Base-by-base conservation (phyloP, 2,888 invertebrate genomes). In the Petrolisthes cinctipes region DNA sequence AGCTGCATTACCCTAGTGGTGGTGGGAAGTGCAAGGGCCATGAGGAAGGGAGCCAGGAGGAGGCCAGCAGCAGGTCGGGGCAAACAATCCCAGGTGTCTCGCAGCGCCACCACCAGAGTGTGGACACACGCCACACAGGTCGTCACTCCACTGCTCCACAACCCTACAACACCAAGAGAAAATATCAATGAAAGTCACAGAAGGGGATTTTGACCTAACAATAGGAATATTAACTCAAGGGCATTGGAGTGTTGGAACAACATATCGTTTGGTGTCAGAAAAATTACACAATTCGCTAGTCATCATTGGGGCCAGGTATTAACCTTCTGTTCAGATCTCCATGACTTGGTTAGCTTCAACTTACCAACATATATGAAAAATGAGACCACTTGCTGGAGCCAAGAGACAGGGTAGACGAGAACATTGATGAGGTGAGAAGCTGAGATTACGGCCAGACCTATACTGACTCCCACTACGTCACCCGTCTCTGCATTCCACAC, bases 81-180 rank as follows among this genome's bases (percentile, higher is more conserved):
- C 17, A 88, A 23, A 53, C 87, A 88, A 53, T 88, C 87, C 79
- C 87, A 80, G 20, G 81, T 61, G 73, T 88, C 87, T 20, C 83
- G 53, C 73, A 88, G 75, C 14, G 87, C 83, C 57, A 80, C 81
- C 20, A 88, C 68, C 57, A 88, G 66, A 4, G 84, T 68, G 37
- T 88, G 87, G 9, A 88, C 51, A 66, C 87, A 88, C 20, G 76
- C 75, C 11, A 83, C 61, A 3, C 71, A 83, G 5, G 87, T 88
- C 5, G 87, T 88, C 23, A 88, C 54, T 23, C 87, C 87, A 53
- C 87, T 80, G 71, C 87, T 83, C 87, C 87, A 88, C 23, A 88
- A 17, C 6, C 87, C 87, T 88, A 73, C 9, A 81, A 23, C 20
- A 73, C 5, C 7, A 5, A 9, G 75, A 73, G 3, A 75, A 37